These are phyloP conservation scores for Trichogramma evanescens DNA, from an alignment of 2,888 invertebrate genomes.

Conservation along the genomic window DNA sequence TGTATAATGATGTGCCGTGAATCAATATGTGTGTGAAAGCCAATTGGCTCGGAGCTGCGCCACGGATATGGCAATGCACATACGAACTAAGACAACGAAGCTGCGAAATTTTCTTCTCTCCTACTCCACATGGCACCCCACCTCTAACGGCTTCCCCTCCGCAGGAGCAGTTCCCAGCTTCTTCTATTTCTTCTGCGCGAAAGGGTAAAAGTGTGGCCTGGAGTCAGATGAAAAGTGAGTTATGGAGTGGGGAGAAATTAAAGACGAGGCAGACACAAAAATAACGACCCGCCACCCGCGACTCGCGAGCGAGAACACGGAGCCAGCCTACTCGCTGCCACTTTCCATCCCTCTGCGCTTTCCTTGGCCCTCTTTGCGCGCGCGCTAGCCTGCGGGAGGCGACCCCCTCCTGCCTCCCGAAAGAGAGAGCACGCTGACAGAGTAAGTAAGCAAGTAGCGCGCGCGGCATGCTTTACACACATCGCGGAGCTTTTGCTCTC, in stretches of 20 bases:
- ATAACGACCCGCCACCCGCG: constrained; percentile 40
- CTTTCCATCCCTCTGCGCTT: constrained; percentile 18
- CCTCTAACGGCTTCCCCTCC: constrained; percentile 25
- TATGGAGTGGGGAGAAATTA: constrained; percentile 42
- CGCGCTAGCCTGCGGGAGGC: not conserved
- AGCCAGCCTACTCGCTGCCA: constrained; percentile 21
- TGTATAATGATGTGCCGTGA: constrained; percentile 46
- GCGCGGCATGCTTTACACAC: not conserved
- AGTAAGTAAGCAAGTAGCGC: constrained; percentile 6
- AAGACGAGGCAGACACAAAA: constrained; percentile 49
- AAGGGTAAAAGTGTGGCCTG: constrained; percentile 5
- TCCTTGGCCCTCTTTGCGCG: too few species aligned
- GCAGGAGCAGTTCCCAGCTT: not conserved
- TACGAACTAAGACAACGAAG: constrained; percentile 47
- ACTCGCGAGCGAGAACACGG: constrained; percentile 7
- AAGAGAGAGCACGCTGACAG: constrained; percentile 1
- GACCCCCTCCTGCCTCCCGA: constrained; percentile 5
- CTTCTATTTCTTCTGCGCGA: constrained; percentile 18
- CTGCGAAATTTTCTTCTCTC: constrained; percentile 25
- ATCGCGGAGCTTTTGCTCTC: not conserved
- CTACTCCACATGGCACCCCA: not conserved
- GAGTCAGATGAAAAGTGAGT: constrained; percentile 7
- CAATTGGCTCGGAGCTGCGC: constrained; percentile 31
- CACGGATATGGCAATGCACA: constrained; percentile 38
- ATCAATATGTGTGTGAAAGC: constrained; percentile 48